Percentiles rank a stretch among this genome's conserved stretches.
Evolutionary conservation across 2,113 vertebrate genomes (phyloP).

Genomic region (Microcebus murinus): DNA sequence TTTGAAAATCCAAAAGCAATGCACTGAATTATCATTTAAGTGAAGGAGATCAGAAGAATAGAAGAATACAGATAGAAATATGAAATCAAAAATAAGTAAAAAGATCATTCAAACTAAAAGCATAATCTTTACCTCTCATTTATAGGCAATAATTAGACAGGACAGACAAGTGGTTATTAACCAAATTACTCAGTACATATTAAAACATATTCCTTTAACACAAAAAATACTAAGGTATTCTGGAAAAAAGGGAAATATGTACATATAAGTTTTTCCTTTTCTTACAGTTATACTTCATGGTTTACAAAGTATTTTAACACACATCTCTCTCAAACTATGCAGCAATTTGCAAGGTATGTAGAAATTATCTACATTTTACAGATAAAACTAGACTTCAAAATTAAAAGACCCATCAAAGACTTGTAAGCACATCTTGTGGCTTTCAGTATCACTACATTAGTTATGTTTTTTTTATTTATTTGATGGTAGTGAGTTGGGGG

Average conservation of each 20-base stretch:
- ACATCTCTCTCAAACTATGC: not conserved
- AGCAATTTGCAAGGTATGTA: conserved; percentile 12
- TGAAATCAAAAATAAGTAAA: conserved; percentile 27
- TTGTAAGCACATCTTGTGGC: not conserved
- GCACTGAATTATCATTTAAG: not conserved
- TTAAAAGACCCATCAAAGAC: conserved; percentile 14
- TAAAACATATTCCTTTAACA: conserved; percentile 3
- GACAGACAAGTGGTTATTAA: conserved; percentile 47
- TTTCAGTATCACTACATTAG: not conserved
- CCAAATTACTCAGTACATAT: conserved; percentile 37
- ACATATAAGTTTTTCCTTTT: not conserved
- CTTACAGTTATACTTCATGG: not conserved
- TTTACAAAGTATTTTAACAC: not conserved
- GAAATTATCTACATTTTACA: conserved; percentile 15
- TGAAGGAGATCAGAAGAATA: not conserved
- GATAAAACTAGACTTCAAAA: conserved; percentile 39
- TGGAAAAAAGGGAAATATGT: conserved; percentile 13
- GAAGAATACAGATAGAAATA: not conserved
- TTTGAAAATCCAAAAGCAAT: conserved; percentile 37
- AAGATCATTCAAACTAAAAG: conserved; percentile 19
- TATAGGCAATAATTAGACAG: not conserved
- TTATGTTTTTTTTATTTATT: conserved; percentile 31
- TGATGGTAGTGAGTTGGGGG: not conserved
- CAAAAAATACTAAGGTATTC: not conserved
- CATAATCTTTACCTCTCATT: not conserved